Evolutionary conservation across 2,888 invertebrate genomes (phyloP).

Genomic region (Ellobium chinense): DNA sequence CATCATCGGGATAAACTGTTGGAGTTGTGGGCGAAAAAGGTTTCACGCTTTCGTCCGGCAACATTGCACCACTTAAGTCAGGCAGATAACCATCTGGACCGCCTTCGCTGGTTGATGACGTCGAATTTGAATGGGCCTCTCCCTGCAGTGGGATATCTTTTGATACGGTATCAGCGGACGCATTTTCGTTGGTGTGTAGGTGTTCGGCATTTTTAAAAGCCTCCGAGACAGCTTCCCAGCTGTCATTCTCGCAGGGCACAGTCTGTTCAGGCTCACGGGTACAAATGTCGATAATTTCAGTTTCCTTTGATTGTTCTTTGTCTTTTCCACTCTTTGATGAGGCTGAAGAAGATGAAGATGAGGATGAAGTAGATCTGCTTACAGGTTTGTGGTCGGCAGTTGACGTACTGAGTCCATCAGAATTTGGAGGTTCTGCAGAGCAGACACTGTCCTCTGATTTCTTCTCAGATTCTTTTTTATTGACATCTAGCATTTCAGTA

Average conservation of each 20-base stretch:
- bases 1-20: not conserved
- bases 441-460: too few relatives aligned
- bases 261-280: not conserved
- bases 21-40: not conserved
- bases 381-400: too few relatives aligned
- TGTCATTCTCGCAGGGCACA: not conserved
- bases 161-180: not conserved
- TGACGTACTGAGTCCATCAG: too few relatives aligned
- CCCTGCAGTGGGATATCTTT: not conserved
- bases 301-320: not conserved
- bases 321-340: not conserved
- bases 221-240: constrained; percentile 12
- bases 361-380: too few relatives aligned
- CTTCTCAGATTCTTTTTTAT: too few relatives aligned
- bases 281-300: constrained; percentile 11
- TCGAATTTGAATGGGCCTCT: not conserved
- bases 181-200: not conserved
- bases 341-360: not conserved
- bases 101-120: not conserved
- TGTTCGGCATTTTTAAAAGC: constrained; percentile 5
- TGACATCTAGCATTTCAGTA: too few relatives aligned
- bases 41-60: constrained; percentile 7
- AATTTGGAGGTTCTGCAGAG: too few relatives aligned
- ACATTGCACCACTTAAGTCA: not conserved
- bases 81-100: not conserved